phyloP scores from a whole-genome alignment of 2,888 invertebrate genomes.

The Zaprionus bogoriensis region DNA sequence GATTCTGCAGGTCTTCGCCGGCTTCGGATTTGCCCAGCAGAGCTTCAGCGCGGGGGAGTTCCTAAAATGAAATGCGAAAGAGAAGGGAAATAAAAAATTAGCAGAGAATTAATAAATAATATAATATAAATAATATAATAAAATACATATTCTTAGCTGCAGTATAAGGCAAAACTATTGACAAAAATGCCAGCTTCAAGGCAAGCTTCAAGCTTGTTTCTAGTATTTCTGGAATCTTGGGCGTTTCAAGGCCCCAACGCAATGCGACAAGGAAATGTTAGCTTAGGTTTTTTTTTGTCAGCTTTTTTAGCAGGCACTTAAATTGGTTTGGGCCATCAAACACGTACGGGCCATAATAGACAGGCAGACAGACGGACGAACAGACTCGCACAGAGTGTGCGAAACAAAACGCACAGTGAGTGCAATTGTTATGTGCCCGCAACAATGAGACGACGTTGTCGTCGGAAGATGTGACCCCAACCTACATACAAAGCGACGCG shows the following conservation, averaged over 20 bases:
- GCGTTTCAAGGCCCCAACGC: background rate
- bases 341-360: constrained; percentile 45
- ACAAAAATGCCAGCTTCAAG: background rate
- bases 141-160: too few relatives aligned
- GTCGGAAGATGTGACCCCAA: constrained; percentile 71
- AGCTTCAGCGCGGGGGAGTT: constrained; percentile 83
- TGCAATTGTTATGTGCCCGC: constrained; percentile 54
- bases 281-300: background rate
- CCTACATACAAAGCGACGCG: constrained; percentile 57
- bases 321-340: constrained; percentile 40
- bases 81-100: background rate
- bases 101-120: background rate
- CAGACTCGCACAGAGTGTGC: background rate
- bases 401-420: constrained; percentile 32
- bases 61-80: constrained; percentile 60
- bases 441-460: constrained; percentile 63
- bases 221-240: background rate
- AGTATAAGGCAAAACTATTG: too few relatives aligned
- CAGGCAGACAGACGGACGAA: constrained; percentile 1
- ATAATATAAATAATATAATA: background rate
- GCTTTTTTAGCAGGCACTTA: constrained; percentile 25
- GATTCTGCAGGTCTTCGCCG: constrained; percentile 78
- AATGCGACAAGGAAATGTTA: constrained; percentile 44
- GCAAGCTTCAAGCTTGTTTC: constrained; percentile 3
- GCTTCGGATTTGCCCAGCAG: constrained; percentile 82